phyloP scores from a whole-genome alignment of 2,888 invertebrate genomes.

The Dastarcus helophoroides region DNA sequence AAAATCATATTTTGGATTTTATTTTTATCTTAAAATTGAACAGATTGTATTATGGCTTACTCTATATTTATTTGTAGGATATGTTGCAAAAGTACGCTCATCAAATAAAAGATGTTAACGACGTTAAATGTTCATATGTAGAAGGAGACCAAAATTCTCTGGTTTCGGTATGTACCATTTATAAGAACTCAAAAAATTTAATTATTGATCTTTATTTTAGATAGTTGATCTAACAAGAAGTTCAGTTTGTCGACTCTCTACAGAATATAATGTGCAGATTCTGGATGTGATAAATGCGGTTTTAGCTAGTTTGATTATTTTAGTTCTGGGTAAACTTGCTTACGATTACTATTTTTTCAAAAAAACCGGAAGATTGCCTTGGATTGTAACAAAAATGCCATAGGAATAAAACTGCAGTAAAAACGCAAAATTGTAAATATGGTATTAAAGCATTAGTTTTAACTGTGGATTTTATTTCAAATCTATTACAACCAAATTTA shows the following conservation, averaged over 20 bases:
- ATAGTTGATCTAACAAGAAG: slow-evolving; percentile 57
- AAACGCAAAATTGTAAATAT: slow-evolving; percentile 2
- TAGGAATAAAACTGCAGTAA: slow-evolving; percentile 21
- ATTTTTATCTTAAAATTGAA: no score
- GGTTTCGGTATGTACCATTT: slow-evolving; percentile 41
- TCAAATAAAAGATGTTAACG: slow-evolving; percentile 55
- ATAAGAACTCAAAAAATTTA: slow-evolving; percentile 31
- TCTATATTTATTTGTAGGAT: slow-evolving; percentile 30
- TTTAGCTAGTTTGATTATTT: slow-evolving; percentile 53
- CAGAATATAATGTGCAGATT: slow-evolving; percentile 48
- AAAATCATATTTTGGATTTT: no score
- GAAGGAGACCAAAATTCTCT: slow-evolving; percentile 51
- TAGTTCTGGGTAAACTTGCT: slow-evolving; percentile 61
- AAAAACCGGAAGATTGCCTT: slow-evolving; percentile 67
- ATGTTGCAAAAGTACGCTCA: slow-evolving; percentile 55
- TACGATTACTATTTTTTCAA: slow-evolving; percentile 77
- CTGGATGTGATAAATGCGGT: slow-evolving; percentile 64
- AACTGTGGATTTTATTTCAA: no score
- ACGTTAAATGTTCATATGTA: slow-evolving; percentile 56
- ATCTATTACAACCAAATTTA: no score
- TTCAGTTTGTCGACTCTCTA: slow-evolving; percentile 51
- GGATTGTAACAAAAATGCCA: slow-evolving; percentile 73
- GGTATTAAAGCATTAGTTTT: background rate
- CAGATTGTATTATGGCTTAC: no score
- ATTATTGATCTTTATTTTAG: slow-evolving; percentile 35